phyloP scores from a whole-genome alignment of 1,140 invertebrate species.

The Zeugodacus cucurbitae region DNA sequence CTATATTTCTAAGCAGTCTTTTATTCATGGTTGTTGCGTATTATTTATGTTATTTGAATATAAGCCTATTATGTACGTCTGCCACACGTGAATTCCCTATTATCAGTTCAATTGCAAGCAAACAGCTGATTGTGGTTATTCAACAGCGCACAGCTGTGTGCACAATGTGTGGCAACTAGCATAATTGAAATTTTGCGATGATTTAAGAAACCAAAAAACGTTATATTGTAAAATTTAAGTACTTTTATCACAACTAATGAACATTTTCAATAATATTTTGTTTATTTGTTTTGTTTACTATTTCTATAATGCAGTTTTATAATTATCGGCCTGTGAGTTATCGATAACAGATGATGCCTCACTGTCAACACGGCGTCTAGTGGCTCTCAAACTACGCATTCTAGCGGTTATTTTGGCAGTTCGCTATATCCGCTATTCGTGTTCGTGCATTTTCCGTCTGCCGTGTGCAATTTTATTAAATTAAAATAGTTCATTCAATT shows the following conservation, averaged over 20 bases:
- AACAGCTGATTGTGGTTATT: not conserved
- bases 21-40: conserved; percentile 39
- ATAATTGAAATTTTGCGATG: not conserved
- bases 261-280: no score
- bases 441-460: not conserved
- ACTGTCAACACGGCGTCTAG: not conserved
- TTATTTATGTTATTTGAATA: not conserved
- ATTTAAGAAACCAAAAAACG: no score
- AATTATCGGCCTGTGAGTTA: not conserved
- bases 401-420: not conserved
- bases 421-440: not conserved
- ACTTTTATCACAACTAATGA: no score
- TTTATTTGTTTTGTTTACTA: no score
- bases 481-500: not conserved
- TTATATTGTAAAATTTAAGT: not conserved
- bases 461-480: not conserved
- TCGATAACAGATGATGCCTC: not conserved
- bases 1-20: conserved; percentile 35
- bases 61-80: not conserved
- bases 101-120: not conserved
- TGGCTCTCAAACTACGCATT: not conserved
- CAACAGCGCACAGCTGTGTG: not conserved
- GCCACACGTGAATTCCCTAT: not conserved
- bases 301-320: no score
- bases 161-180: not conserved